Evolutionary conservation across 2,113 vertebrate genomes (phyloP), one percentile per base, ranked within the genome.

Genomic region (Trematocara unimaculatum): DNA sequence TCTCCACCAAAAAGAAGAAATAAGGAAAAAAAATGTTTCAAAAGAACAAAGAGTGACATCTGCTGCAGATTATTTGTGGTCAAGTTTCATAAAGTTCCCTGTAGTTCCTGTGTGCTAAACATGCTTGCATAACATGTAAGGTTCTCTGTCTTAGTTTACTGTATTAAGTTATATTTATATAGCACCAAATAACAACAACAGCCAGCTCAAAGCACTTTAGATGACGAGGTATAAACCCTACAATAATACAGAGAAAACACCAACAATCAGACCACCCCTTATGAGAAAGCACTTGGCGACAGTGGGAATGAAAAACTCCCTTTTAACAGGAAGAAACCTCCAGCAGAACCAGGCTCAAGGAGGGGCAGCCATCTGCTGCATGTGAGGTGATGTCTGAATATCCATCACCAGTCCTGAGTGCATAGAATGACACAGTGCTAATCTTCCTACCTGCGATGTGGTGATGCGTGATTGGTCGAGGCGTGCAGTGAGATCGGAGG

Each of bases 401-500:
- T 49, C 42, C 42, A 18, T 49, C 42, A 31, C 26, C 42, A 31
- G 23, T 74, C 40, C 70, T 49, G 70, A 77, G 45, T 49, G 26
- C 8, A 2, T 49, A 77, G 42, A 49, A 18, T 1, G 1, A 49
- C 26, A 77, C 45, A 1, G 26, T 3, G 45, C 5, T 4, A 38
- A 38, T 2, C 15, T 4, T 5, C 56, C 31, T 87, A 98, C 98
- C 98, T 99, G 98, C 94, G 98, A 99, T 42, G 98, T 97, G 87
- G 97, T 97, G 94, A 99, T 98, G 94, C 98, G 98, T 86, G 98
- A 98, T 60, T 96, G 96, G 91, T 96, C 96, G 5, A 96, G 95
- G 96, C 96, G 96, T 67, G 98, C 97, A 74, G 97, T 97, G 95
- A 99, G 97, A 95, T 99, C 98, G 74, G 98, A 98, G 10, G 98